Base-by-base conservation (phyloP, 1,140 invertebrate genomes). In the Oncopodura yosiiana region DNA sequence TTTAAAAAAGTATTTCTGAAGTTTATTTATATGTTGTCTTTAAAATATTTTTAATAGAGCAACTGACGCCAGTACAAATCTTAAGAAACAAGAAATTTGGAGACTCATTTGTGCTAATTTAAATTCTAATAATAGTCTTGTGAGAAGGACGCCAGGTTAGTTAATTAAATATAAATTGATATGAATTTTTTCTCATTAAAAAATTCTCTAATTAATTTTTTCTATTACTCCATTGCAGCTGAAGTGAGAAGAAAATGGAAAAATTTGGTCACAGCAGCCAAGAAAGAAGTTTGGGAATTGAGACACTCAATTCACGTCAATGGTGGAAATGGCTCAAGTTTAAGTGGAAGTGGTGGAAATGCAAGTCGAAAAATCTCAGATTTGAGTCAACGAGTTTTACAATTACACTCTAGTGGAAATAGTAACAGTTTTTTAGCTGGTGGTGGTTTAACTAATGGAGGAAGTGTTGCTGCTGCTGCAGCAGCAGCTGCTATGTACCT, bases 241-340 rank as follows among this genome's bases (percentile, higher is more conserved):
- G 62, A 64, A 55, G 62, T 64, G 38, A 32, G 62, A 32, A 21
- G 62, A 30, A 64, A 64, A 52, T 64, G 62, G 62, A 64, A 64
- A 43, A 64, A 64, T 46, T 36, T 64, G 23, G 62, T 64, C 8
- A 64, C 62, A 3, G 62, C 62, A 36, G 62, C 58, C 4, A 64
- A 64, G 36, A 62, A 63, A 38, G 62, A 64, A 49, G 50, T 64
- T 37, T 64, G 62, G 62, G 62, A 64, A 58, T 58, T 64, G 27
- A 48, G 59, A 16, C 62, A 64, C 37, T 56, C 58, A 56, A 53
- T 58, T 29, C 62, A 64, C 32, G 43, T 60, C n/a, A 58, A 49
- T 30, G 58, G 62, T 21, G 50, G 30, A 34, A 34, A 34, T 8
- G 30, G 14, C 8, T 34, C 8, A 34, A 34, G 6, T 8, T 8